Evolutionary conservation across 2,113 vertebrate species (phyloP).

Genomic region (Colistium nudipinnis): DNA sequence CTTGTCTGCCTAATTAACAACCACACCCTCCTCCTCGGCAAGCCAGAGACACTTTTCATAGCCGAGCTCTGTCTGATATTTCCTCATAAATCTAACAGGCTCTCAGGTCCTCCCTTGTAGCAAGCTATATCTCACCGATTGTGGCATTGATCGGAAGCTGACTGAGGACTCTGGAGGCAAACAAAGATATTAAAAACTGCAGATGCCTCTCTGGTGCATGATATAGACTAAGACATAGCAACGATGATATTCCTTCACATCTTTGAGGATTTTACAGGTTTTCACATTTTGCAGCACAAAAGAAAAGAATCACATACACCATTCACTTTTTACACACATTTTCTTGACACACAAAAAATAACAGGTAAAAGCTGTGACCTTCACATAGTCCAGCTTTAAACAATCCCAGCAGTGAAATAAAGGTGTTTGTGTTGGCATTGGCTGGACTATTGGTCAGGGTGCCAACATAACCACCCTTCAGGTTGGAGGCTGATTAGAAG

Average conservation of each 20-base stretch:
- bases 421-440: neutral
- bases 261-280: no score
- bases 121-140: constrained; percentile 70
- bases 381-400: constrained; percentile 2
- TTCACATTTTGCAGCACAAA: no score
- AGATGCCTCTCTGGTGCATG: constrained; percentile 60
- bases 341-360: no score
- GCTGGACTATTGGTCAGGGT: constrained; percentile 53
- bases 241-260: no score
- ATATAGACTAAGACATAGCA: no score
- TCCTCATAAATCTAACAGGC: constrained; percentile 68
- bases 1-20: constrained; percentile 65
- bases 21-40: constrained; percentile 31
- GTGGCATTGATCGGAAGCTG: constrained; percentile 74
- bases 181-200: constrained; percentile 74
- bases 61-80: constrained; percentile 54
- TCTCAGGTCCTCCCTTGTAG: constrained; percentile 44
- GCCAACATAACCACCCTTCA: constrained; percentile 43
- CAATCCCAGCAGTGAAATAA: neutral
- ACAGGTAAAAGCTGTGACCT: constrained; percentile 31
- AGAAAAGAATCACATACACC: constrained; percentile 35
- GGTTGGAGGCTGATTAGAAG: constrained; percentile 63
- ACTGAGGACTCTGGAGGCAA: constrained; percentile 67
- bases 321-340: constrained; percentile 28
- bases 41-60: constrained; percentile 51